A percentile compares a stretch with the other conserved stretches of the same genome.
These are phyloP conservation scores for Takifugu flavidus DNA, from an alignment of 2,113 vertebrate species.

Conservation along the genomic window DNA sequence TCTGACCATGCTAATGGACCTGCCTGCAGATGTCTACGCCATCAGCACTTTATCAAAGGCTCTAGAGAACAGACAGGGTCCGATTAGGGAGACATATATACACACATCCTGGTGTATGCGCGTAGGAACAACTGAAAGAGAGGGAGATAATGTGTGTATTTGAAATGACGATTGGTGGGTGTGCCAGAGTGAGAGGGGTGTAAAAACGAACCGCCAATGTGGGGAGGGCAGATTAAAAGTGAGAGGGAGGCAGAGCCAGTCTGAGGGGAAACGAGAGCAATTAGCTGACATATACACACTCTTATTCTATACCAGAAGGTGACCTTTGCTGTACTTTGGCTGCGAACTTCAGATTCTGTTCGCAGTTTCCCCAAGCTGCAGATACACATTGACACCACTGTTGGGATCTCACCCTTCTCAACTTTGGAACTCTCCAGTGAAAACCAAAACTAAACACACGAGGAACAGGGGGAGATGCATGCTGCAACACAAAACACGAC, in stretches of 20 bases:
- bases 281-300: constrained; percentile 42
- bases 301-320: constrained; percentile 46
- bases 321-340: constrained; percentile 41
- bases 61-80: constrained; percentile 59
- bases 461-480: constrained; percentile 2
- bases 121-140: constrained; percentile 47
- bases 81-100: constrained; percentile 60
- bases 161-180: constrained; percentile 29
- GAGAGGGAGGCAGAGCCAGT: constrained; percentile 59
- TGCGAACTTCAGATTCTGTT: constrained; percentile 30
- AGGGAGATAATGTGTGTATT: constrained; percentile 45
- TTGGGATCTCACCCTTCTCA: constrained; percentile 33
- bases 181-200: constrained; percentile 31
- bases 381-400: constrained; percentile 36
- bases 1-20: constrained; percentile 75
- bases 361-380: constrained; percentile 20
- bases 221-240: constrained; percentile 58
- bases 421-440: constrained; percentile 21
- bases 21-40: constrained; percentile 51
- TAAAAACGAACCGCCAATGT: constrained; percentile 46
- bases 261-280: constrained; percentile 49
- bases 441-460: constrained; percentile 13
- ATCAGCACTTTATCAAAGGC: constrained; percentile 77
- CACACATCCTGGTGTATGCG: constrained; percentile 36
- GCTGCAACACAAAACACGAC: neutral